A percentile compares a stretch with the other conserved stretches of the same genome.
phyloP scores from a whole-genome alignment of 2,113 vertebrate species.

The Paramormyrops kingsleyae region DNA sequence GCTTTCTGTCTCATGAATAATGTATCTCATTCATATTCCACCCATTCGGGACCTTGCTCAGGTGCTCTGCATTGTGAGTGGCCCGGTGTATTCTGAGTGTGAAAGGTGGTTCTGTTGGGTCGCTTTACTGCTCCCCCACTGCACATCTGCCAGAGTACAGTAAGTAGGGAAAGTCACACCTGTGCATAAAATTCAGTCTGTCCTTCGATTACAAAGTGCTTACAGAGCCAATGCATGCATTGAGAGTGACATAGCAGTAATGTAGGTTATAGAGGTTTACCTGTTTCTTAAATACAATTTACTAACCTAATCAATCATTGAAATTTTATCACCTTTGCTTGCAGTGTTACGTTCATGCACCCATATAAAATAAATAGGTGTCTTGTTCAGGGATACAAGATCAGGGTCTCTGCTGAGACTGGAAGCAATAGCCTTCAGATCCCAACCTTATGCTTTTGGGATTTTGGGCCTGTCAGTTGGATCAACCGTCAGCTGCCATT shows the following conservation, averaged over 20 bases:
- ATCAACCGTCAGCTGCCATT: not conserved
- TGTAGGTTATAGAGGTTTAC: not conserved
- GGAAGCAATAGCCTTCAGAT: not conserved
- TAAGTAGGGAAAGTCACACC: not conserved
- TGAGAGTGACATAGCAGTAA: not conserved
- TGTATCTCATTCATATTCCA: conserved; percentile 34
- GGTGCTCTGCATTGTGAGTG: conserved; percentile 30
- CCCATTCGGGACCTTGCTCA: conserved; percentile 29
- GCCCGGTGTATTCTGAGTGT: conserved; percentile 24
- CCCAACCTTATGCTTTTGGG: not conserved
- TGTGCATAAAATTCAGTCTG: not conserved
- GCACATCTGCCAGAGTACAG: not conserved
- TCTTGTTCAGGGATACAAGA: not conserved
- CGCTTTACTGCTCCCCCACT: not conserved
- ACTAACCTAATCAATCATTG: not conserved
- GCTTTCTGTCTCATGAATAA: conserved; percentile 39
- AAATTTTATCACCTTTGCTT: not conserved
- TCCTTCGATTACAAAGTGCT: not conserved
- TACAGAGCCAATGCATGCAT: not conserved
- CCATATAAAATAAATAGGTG: not conserved
- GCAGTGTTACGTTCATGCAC: not conserved
- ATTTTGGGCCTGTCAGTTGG: not conserved
- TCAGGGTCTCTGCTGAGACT: not conserved
- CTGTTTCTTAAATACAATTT: not conserved
- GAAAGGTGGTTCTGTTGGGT: conserved; percentile 17